Percentiles rank a stretch among this genome's conserved stretches.
Conservation (phyloP, 2,888 invertebrate species). For the Trisateles emortualis region DNA sequence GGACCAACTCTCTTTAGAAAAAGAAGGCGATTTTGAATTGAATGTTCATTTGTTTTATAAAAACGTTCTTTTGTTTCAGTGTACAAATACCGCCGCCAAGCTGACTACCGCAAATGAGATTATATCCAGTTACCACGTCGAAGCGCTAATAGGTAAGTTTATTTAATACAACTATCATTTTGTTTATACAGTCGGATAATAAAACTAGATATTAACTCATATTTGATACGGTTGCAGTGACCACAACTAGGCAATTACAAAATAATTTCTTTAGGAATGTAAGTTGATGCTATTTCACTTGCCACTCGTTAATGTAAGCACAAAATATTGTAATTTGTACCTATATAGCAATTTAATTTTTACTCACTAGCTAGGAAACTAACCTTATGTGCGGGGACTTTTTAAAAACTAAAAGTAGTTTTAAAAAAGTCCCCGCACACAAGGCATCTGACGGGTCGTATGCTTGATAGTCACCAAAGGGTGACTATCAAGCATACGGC, state of each 20-base stretch:
- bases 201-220: neutral
- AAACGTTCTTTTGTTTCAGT: constrained; percentile 63
- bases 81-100: constrained; percentile 80
- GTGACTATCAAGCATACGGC: too few relatives aligned
- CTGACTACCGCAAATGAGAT: constrained; percentile 87
- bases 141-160: constrained; percentile 84
- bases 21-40: neutral
- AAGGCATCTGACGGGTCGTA: too few relatives aligned
- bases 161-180: neutral
- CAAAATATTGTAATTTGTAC: too few relatives aligned
- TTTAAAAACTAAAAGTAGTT: too few relatives aligned
- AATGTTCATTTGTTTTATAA: neutral
- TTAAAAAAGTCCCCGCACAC: too few relatives aligned
- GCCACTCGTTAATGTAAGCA: too few relatives aligned
- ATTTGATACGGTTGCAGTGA: neutral
- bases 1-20: too few relatives aligned
- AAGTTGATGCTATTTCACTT: neutral
- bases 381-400: too few relatives aligned
- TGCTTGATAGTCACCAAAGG: too few relatives aligned
- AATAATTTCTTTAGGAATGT: neutral
- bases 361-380: too few relatives aligned
- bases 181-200: neutral
- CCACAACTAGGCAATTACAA: neutral
- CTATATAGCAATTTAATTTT: too few relatives aligned
- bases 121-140: constrained; percentile 80